A percentile compares a stretch with the other conserved stretches of the same genome.
phyloP scores from a whole-genome alignment of 2,113 vertebrate species.

The Oryzias curvinotus region DNA sequence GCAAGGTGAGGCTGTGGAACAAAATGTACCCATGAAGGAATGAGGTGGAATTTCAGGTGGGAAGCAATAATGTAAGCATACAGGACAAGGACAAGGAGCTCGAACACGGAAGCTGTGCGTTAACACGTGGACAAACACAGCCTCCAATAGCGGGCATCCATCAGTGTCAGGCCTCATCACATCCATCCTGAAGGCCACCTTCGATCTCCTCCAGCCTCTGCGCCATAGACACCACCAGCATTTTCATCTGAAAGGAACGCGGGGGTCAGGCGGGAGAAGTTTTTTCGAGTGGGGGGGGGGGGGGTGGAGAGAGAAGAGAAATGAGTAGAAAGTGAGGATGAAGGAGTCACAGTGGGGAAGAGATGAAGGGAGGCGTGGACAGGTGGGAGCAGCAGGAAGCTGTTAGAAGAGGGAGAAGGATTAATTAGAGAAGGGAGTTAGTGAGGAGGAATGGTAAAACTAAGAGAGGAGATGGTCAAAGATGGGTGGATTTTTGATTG shows the following conservation, averaged over 20 bases:
- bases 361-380: constrained; percentile 30
- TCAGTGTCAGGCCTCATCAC: constrained; percentile 21
- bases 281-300: background rate
- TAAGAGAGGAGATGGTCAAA: constrained; percentile 36
- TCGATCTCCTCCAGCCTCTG: constrained; percentile 70
- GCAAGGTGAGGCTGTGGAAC: background rate
- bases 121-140: background rate
- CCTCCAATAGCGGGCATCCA: background rate
- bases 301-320: background rate
- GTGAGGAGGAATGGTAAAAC: constrained; percentile 26
- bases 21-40: background rate
- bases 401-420: constrained; percentile 33
- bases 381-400: constrained; percentile 55
- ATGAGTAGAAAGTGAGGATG: background rate
- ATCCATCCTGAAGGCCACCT: constrained; percentile 36
- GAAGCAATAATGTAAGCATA: background rate
- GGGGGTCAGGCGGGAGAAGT: constrained; percentile 1
- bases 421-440: constrained; percentile 39
- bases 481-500: constrained; percentile 19
- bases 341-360: constrained; percentile 6
- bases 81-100: background rate
- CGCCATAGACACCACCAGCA: constrained; percentile 70
- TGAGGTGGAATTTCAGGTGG: constrained; percentile 5
- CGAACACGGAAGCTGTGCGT: background rate
- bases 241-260: constrained; percentile 67